Evolutionary conservation across 2,888 invertebrate genomes (phyloP).

Genomic region (Macaria notata): DNA sequence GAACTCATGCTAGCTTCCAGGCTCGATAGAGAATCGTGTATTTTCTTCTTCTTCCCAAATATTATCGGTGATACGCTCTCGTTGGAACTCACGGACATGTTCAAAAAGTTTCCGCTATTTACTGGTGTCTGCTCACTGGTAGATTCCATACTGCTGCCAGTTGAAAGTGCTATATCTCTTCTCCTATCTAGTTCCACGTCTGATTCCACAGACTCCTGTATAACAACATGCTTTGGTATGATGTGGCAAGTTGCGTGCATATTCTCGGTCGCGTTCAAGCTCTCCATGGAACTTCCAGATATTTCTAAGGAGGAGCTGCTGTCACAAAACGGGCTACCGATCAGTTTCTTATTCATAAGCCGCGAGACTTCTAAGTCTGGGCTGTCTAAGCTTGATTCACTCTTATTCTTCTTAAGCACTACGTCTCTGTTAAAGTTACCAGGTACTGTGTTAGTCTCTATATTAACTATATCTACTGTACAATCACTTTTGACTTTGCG

Average conservation of each 20-base stretch:
- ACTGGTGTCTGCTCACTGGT: slow-evolving; percentile 69
- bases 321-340: slow-evolving; percentile 68
- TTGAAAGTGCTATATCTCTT: slow-evolving; percentile 58
- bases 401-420: slow-evolving; percentile 77
- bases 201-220: slow-evolving; percentile 45
- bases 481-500: slow-evolving; percentile 42
- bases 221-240: slow-evolving; percentile 43
- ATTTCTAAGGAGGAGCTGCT: slow-evolving; percentile 75
- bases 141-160: slow-evolving; percentile 71
- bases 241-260: slow-evolving; percentile 28
- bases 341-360: slow-evolving; percentile 66
- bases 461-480: slow-evolving; percentile 42
- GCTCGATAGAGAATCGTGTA: slow-evolving; percentile 74
- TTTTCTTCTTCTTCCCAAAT: slow-evolving; percentile 67
- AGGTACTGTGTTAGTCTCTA: slow-evolving; percentile 60
- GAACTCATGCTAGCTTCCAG: slow-evolving; percentile 78
- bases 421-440: slow-evolving; percentile 57
- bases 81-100: slow-evolving; percentile 73
- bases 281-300: slow-evolving; percentile 77
- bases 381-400: slow-evolving; percentile 78
- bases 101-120: slow-evolving; percentile 57
- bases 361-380: slow-evolving; percentile 78
- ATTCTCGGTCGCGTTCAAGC: slow-evolving; percentile 59
- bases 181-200: slow-evolving; percentile 60
- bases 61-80: slow-evolving; percentile 76